Percentiles rank a stretch among this genome's conserved stretches.
phyloP scores from a whole-genome alignment of 2,113 vertebrate species.

The Xenopus laevis region DNA sequence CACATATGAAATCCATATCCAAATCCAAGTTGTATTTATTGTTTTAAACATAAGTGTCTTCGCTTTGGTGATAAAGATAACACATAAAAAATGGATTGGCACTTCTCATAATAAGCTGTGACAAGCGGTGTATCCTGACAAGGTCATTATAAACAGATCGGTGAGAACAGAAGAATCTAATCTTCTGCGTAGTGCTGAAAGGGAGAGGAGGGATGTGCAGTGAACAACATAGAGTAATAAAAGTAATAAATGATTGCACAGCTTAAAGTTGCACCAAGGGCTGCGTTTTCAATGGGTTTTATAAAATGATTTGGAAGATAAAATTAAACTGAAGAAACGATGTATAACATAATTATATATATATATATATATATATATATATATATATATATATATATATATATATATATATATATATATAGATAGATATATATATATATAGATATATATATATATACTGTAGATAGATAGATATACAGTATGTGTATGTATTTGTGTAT shows the following conservation, averaged over 20 bases:
- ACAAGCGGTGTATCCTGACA: slow-evolving; percentile 5
- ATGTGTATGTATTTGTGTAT: too few relatives aligned
- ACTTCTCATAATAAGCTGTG: not conserved
- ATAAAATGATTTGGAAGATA: too few relatives aligned
- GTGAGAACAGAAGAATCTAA: slow-evolving; percentile 4
- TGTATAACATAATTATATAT: too few relatives aligned
- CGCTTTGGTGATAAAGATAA: not conserved
- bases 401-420: too few relatives aligned
- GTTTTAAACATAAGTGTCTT: not conserved
- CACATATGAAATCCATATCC: too few relatives aligned
- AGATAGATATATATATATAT: too few relatives aligned
- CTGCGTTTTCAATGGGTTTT: too few relatives aligned
- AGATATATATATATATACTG: too few relatives aligned
- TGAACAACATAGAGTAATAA: not conserved
- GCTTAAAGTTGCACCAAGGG: not conserved
- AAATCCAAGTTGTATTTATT: not conserved
- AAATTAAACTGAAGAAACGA: too few relatives aligned
- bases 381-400: too few relatives aligned
- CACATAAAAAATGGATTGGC: not conserved
- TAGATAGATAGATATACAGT: too few relatives aligned
- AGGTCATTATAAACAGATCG: slow-evolving; percentile 1
- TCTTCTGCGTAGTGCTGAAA: slow-evolving; percentile 4
- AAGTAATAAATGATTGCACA: slow-evolving; percentile 9
- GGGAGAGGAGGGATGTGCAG: not conserved
- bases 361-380: too few relatives aligned